Evolutionary conservation across 2,797 vertebrate genomes (phyloP), one percentile per base, ranked within the genome.

Genomic region (Rhodeus uyekii): DNA sequence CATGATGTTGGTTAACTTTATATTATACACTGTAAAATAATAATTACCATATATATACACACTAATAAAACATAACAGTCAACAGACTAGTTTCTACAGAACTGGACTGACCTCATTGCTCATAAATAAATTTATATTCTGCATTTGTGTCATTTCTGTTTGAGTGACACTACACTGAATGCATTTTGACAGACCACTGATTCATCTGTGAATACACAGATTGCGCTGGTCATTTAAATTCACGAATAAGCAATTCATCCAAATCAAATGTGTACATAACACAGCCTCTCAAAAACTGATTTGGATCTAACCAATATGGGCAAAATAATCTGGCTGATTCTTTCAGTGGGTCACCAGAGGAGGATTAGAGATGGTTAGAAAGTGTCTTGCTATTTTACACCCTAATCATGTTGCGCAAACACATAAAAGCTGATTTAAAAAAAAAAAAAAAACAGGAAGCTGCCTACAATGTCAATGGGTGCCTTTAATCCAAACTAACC

Each of bases 191-290:
- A 73, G 69, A 73, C 58, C n/a, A 32, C 55, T 72, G 68, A 80
- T 80, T 32, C n/a, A 3, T 22, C 38, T n/a, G 65, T 22, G 50
- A 69, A 55, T 69, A 69, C 65, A 69, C 50, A 42, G 27, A 27
- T 38, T 22, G 19, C 24, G 4, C 38, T 19, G 68, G 67, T 74
- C 80, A 78, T 74, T 82, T 79, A 61, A 85, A 71, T 82, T 76
- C 53, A 83, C 80, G 65, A 79, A 81, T 78, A 80, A 75, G 24
- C 64, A 55, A 74, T 38, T 76, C 42, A 67, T 64, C 38, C 39
- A 63, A 61, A 63, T 71, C 53, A 80, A 55, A 78, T 80, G 64
- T 82, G 60, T 79, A 80, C 81, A 83, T 48, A 64, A 73, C 74
- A 46, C n/a, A 80, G 16, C 24, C 72, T 77, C 65, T 76, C 64